Conservation (phyloP, 2,888 invertebrate genomes). For the Lithophane semibrunnea region DNA sequence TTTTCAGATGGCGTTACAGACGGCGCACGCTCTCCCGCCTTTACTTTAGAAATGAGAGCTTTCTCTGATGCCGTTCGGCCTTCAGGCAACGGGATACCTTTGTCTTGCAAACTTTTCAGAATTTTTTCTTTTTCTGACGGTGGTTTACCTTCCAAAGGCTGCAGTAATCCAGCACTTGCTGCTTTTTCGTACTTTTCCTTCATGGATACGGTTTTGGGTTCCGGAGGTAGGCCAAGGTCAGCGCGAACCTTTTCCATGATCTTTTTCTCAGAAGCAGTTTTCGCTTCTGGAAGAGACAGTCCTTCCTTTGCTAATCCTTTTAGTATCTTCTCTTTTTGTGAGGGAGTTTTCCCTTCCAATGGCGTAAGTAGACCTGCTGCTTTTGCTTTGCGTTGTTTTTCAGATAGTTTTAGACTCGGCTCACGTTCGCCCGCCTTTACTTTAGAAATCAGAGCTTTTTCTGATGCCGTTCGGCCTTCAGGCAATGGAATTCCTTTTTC, state of each 20-base stretch:
- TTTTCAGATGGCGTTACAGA: background rate
- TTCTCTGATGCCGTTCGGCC: background rate
- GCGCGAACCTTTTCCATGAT: background rate
- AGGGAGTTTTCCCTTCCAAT: background rate
- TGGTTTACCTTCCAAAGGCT: slow-evolving; percentile 7
- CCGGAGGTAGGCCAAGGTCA: background rate
- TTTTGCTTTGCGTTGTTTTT: background rate
- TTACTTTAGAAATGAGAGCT: background rate
- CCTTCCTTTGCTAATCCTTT: background rate
- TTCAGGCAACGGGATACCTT: slow-evolving; percentile 9
- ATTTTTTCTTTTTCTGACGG: slow-evolving; percentile 4
- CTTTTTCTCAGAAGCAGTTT: background rate
- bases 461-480: background rate
- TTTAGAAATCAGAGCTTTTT: slow-evolving; percentile 1
- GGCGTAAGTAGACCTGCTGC: background rate
- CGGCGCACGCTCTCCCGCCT: background rate
- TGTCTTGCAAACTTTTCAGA: background rate
- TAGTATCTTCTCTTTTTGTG: slow-evolving; percentile 8
- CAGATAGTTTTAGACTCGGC: background rate
- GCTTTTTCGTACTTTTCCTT: slow-evolving; percentile 5
- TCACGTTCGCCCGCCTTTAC: background rate
- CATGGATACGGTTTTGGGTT: slow-evolving; percentile 5
- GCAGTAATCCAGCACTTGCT: background rate
- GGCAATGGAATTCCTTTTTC: slow-evolving; percentile 8
- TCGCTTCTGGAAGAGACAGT: background rate